Base-by-base conservation (phyloP, 2,888 invertebrate genomes). In the Colostygia pectinataria region DNA sequence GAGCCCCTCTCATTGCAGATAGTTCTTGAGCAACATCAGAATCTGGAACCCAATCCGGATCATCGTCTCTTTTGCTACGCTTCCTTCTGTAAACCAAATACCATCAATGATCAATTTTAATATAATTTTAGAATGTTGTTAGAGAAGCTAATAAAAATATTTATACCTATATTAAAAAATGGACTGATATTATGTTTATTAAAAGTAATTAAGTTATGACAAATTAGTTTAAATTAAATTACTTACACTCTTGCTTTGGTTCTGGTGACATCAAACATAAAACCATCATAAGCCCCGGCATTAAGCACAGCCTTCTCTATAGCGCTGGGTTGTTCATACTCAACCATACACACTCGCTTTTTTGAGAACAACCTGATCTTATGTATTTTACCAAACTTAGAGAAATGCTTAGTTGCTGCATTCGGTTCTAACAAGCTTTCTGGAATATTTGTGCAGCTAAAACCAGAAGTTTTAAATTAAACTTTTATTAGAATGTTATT, bases 1-100 rank as follows among this genome's bases (percentile, higher is more conserved):
- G 76, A 4, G 78, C 79, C 7, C 87, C 88, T 29, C 91, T 81
- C 93, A 95, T 92, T 0, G 94, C 94, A 47, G 93, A 92, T 15
- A 95, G 70, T 71, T 95, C 95, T 0, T 93, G 91, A 73, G 92
- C 91, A 0, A 95, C 91, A 57, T 95, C 95, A 0, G 94, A 90
- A 67, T 94, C 93, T 10, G 92, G 91, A 0, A 91, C 66, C 92
- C 92, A 92, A 40, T 91, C 91, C 0, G 91, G 91, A 60, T 92
- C 91, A 58, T 90, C 87, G 34, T 89, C 87, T 52, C 67, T 83
- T 43, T 79, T 87, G 38, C 80, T 83, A 48, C 71, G 80, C 55
- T 77, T 80, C 47, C 84, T 77, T 24, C 85, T 80, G 50, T 38
- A 71, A 28, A 31, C 0, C 1, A 24, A 32, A 13, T 24, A 14